These are phyloP conservation scores for Pomphorhynchus laevis DNA, from an alignment of 1,140 invertebrate species.

Conservation along the genomic window DNA sequence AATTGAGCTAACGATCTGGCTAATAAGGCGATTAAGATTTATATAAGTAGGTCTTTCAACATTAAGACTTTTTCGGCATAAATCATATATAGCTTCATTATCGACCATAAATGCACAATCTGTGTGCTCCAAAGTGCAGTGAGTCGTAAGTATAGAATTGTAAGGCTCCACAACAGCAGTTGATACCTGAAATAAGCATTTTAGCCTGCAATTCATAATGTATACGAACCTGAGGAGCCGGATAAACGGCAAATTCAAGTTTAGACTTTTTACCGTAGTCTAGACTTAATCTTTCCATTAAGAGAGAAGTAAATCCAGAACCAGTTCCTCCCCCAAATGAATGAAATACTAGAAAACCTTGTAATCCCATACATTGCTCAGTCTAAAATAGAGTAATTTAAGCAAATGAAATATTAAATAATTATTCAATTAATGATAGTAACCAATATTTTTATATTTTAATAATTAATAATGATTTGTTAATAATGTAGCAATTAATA, in stretches of 20 bases:
- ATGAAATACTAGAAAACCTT: slow-evolving; percentile 10
- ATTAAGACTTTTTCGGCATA: slow-evolving; percentile 42
- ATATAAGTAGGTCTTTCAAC: slow-evolving; percentile 42
- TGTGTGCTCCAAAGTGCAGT: slow-evolving; percentile 18
- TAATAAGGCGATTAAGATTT: slow-evolving; percentile 39
- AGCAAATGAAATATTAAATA: too few relatives aligned
- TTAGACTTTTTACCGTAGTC: slow-evolving; percentile 59
- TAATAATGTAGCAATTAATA: too few relatives aligned
- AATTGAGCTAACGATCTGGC: slow-evolving; percentile 48
- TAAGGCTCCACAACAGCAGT: slow-evolving; percentile 22
- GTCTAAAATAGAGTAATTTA: too few relatives aligned
- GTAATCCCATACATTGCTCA: slow-evolving; percentile 9
- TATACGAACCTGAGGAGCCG: slow-evolving; percentile 35
- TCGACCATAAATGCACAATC: slow-evolving; percentile 29
- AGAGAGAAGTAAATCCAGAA: slow-evolving; percentile 43
- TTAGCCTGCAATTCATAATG: slow-evolving; percentile 9
- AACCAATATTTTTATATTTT: too few relatives aligned
- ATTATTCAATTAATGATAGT: too few relatives aligned
- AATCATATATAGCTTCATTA: slow-evolving; percentile 50
- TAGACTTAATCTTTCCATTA: slow-evolving; percentile 51
- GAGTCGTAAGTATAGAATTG: slow-evolving; percentile 19
- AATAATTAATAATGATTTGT: too few relatives aligned
- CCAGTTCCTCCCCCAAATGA: slow-evolving; percentile 28
- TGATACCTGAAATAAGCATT: slow-evolving; percentile 12
- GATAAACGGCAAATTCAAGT: slow-evolving; percentile 46